Percentiles rank a stretch among this genome's conserved stretches.
Evolutionary conservation across 2,888 invertebrate genomes (phyloP).

Genomic region (Ephialtes manifestator): DNA sequence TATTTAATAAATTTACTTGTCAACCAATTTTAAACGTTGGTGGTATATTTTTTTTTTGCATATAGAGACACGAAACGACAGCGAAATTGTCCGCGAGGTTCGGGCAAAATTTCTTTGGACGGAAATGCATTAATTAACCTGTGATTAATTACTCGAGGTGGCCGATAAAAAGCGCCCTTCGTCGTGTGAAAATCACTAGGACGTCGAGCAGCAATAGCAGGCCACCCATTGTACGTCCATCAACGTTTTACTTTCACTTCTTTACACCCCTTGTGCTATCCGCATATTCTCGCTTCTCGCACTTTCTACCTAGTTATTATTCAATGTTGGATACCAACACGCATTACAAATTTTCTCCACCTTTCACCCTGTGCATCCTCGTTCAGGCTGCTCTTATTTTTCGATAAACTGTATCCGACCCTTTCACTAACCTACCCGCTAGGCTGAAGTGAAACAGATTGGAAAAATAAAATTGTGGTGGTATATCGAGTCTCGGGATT

Average conservation of each 20-base stretch:
- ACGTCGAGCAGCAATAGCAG: conserved; percentile 36
- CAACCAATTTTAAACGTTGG: neutral
- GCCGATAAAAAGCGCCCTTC: conserved; percentile 75
- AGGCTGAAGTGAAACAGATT: conserved; percentile 12
- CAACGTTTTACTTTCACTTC: conserved; percentile 60
- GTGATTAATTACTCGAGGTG: conserved; percentile 80
- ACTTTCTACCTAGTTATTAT: conserved; percentile 49
- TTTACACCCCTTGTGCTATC: conserved; percentile 17
- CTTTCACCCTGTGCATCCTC: conserved; percentile 34
- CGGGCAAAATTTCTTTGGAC: conserved; percentile 60
- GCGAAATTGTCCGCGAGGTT: conserved; percentile 47
- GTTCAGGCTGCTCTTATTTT: conserved; percentile 10
- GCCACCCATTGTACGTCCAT: conserved; percentile 59
- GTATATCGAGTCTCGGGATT: neutral
- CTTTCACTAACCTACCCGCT: neutral
- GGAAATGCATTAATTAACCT: conserved; percentile 79
- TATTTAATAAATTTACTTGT: neutral
- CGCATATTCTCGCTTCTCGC: conserved; percentile 20
- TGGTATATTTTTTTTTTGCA: neutral
- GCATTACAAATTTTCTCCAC: conserved; percentile 53
- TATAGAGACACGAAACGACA: conserved; percentile 47
- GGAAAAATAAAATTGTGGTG: conserved; percentile 10
- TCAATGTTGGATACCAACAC: conserved; percentile 33
- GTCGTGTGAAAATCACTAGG: conserved; percentile 41
- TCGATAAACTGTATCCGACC: conserved; percentile 49